These are phyloP conservation scores for Pantherophis guttatus DNA, from an alignment of 2,113 vertebrate species.

Conservation along the genomic window DNA sequence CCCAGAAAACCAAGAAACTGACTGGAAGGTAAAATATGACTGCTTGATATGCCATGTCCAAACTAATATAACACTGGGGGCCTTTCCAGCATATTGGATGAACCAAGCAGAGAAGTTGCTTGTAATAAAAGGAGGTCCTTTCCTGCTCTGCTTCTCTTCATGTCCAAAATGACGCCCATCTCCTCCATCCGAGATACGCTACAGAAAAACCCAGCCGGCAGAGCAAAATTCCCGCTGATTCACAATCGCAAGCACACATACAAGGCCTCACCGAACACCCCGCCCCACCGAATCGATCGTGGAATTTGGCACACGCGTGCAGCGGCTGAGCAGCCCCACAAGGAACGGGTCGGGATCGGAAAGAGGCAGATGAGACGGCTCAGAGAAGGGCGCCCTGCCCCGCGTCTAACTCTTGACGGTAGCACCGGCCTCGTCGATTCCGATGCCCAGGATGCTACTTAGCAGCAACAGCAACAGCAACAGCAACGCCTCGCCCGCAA, in stretches of 20 bases:
- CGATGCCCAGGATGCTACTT: neutral
- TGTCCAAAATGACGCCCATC: neutral
- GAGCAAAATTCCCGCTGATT: neutral
- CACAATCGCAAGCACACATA: neutral
- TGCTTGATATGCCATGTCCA: neutral
- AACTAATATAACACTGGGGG: neutral
- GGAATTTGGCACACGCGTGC: neutral
- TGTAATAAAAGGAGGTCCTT: neutral
- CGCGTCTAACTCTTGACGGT: neutral
- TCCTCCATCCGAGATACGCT: no score
- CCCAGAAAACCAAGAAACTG: neutral
- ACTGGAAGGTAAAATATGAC: neutral
- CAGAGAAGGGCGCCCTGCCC: neutral
- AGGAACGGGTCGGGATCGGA: neutral
- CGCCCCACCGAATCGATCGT: neutral
- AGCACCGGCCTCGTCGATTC: neutral
- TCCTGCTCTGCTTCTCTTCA: neutral
- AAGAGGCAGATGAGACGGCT: neutral
- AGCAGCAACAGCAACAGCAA: constrained; percentile 12
- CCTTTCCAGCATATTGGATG: neutral
- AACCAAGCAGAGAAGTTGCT: neutral
- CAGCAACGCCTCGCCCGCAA: neutral
- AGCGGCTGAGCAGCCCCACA: neutral
- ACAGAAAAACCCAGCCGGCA: neutral
- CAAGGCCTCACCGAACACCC: neutral